Conservation (phyloP, 2,113 vertebrate genomes). For the Hepsetus odoe region DNA sequence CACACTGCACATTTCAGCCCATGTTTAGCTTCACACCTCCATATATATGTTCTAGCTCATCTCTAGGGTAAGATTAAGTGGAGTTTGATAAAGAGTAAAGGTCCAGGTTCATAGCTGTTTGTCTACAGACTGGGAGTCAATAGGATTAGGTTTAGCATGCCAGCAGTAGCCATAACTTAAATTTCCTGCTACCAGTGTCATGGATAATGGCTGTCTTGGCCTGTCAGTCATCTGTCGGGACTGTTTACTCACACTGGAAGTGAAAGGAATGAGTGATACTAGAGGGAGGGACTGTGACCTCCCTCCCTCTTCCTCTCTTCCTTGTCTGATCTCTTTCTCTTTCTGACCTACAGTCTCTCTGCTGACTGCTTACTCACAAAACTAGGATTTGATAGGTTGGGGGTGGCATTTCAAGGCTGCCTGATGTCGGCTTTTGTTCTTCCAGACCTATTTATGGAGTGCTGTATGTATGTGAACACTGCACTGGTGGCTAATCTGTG, state of each 20-base stretch:
- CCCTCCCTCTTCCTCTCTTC: slow-evolving; percentile 7
- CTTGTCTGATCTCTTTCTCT: slow-evolving; percentile 41
- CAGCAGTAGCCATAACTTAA: neutral
- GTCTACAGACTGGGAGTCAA: neutral
- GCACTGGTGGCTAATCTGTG: no score
- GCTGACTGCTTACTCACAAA: slow-evolving; percentile 10
- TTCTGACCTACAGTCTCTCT: slow-evolving; percentile 28
- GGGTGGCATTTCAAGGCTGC: neutral
- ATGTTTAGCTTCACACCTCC: neutral
- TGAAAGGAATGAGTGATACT: slow-evolving; percentile 4
- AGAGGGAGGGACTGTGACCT: neutral
- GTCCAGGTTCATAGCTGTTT: neutral
- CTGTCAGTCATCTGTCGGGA: slow-evolving; percentile 1
- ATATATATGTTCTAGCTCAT: neutral
- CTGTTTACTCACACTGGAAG: slow-evolving; percentile 21
- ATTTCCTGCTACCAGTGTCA: neutral
- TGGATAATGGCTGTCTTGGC: neutral
- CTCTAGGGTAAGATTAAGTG: neutral
- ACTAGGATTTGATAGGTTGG: neutral
- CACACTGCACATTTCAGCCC: neutral
- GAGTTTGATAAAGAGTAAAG: neutral
- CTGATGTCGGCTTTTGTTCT: slow-evolving; percentile 21
- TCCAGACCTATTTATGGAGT: neutral
- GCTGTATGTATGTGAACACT: neutral
- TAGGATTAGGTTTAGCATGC: neutral